These are phyloP conservation scores for Ficedula albicollis DNA, from an alignment of 2,797 vertebrate genomes.

Conservation along the genomic window DNA sequence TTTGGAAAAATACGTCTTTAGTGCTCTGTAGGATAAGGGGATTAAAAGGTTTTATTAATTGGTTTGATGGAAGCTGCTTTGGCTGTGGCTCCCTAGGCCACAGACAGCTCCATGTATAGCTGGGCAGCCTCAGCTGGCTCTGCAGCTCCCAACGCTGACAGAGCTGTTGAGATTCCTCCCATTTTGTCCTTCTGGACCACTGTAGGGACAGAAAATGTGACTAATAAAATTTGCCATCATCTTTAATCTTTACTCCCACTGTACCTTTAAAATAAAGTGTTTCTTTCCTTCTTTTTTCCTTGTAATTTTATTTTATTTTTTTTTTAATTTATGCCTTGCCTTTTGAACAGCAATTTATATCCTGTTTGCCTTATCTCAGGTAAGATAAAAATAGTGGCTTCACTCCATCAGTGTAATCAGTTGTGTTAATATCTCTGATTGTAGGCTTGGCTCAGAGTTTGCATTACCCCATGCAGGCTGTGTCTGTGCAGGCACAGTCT, in stretches of 20 bases:
- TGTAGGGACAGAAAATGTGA: background rate
- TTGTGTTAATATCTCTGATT: constrained; percentile 44
- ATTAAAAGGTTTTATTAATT: background rate
- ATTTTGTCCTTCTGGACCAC: background rate
- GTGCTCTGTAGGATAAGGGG: background rate
- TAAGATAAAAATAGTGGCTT: constrained; percentile 54
- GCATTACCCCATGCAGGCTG: background rate
- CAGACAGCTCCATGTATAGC: background rate
- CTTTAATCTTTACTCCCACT: background rate
- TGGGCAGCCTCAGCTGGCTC: background rate
- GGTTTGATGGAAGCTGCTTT: background rate
- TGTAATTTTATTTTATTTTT: background rate
- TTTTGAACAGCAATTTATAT: constrained; percentile 13
- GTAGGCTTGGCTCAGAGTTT: constrained; percentile 30
- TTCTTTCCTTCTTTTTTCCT: background rate
- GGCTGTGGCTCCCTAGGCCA: background rate
- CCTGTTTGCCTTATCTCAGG: constrained; percentile 29
- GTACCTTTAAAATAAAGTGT: background rate
- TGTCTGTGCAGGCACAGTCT: constrained; percentile 41
- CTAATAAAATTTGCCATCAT: background rate
- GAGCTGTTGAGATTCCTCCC: background rate
- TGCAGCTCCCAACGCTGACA: background rate
- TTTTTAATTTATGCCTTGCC: background rate
- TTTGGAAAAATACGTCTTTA: background rate
- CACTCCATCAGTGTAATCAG: constrained; percentile 32